Percentiles rank a stretch among this genome's conserved stretches.
These are phyloP conservation scores for Buathra laborator DNA, from an alignment of 2,888 invertebrate species.

Conservation along the genomic window DNA sequence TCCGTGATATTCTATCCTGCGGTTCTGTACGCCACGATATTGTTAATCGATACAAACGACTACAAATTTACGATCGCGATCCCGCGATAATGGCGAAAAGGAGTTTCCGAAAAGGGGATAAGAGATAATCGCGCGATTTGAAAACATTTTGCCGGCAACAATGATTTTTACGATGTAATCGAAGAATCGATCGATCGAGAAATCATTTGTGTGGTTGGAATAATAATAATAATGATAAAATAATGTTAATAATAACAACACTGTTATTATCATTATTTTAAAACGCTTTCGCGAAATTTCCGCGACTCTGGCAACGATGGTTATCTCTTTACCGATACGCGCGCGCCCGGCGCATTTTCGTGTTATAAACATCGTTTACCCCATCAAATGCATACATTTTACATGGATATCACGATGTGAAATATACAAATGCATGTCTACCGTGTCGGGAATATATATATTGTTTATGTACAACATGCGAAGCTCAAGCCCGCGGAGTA, in stretches of 20 bases:
- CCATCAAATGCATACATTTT: slow-evolving; percentile 9
- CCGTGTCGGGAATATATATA: slow-evolving; percentile 14
- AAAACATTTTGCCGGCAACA: background rate
- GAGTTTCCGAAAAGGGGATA: background rate
- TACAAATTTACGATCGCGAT: background rate
- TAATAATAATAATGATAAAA: too few relatives aligned
- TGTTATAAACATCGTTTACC: slow-evolving; percentile 27
- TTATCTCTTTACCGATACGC: slow-evolving; percentile 8
- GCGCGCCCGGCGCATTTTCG: background rate
- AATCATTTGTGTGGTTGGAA: too few relatives aligned
- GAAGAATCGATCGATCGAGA: too few relatives aligned
- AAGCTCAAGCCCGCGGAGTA: slow-evolving; percentile 26
- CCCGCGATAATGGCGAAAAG: background rate
- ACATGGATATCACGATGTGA: background rate
- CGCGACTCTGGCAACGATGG: background rate
- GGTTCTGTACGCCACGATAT: background rate
- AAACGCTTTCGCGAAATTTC: too few relatives aligned
- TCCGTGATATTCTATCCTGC: background rate
- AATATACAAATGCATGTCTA: background rate
- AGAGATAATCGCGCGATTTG: background rate
- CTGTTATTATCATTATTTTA: too few relatives aligned
- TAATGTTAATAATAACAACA: too few relatives aligned
- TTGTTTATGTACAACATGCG: slow-evolving; percentile 7
- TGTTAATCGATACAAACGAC: background rate
- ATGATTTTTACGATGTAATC: too few relatives aligned